Percentiles rank a stretch among this genome's conserved stretches.
Conservation (phyloP, 2,113 vertebrate genomes). For the Pithys albifrons region DNA sequence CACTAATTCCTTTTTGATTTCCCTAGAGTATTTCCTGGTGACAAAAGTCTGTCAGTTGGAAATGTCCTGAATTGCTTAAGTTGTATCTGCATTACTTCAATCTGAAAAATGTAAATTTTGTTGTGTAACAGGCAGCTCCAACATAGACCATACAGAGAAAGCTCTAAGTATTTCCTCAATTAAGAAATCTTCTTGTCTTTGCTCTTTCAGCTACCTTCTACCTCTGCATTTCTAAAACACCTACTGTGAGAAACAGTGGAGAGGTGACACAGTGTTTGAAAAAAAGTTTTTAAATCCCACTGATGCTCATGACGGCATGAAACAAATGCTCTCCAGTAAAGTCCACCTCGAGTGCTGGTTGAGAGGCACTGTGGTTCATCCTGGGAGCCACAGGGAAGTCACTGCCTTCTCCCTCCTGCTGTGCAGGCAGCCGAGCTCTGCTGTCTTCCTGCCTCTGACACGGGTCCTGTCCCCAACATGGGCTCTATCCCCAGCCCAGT, state of each 20-base stretch:
- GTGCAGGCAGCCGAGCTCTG: neutral
- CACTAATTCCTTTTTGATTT: neutral
- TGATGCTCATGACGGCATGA: neutral
- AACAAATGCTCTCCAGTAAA: neutral
- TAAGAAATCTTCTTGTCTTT: neutral
- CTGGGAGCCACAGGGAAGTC: neutral
- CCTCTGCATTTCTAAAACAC: neutral
- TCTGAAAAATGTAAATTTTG: neutral
- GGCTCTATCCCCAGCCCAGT: neutral
- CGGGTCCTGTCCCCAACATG: rapidly evolving
- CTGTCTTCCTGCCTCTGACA: neutral
- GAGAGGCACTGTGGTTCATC: neutral
- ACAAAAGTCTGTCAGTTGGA: neutral
- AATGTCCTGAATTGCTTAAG: slow-evolving; percentile 12
- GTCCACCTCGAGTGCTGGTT: rapidly evolving
- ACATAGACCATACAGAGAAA: neutral
- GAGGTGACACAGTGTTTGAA: neutral
- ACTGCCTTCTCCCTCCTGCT: neutral
- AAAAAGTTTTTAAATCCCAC: neutral
- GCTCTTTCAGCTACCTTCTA: neutral
- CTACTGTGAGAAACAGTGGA: neutral
- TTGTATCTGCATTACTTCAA: neutral
- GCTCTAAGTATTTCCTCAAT: neutral
- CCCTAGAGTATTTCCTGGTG: neutral
- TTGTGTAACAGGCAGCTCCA: neutral